Evolutionary conservation across 2,797 vertebrate genomes (phyloP).

Genomic region (Pantherophis vulpinus): DNA sequence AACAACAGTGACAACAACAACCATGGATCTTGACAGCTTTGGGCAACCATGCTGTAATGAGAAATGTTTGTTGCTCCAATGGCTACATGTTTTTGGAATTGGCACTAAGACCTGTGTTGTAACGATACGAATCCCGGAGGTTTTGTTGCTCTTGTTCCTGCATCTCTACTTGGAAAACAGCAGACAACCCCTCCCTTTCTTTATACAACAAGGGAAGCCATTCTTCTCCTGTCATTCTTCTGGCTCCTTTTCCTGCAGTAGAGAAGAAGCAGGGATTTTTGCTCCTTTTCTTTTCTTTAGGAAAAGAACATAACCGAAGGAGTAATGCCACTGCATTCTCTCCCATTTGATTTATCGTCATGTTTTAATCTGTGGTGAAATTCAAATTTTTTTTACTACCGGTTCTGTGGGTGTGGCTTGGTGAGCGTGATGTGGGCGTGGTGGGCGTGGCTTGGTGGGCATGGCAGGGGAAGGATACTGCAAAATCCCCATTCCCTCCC

Average conservation of each 20-base stretch:
- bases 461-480: too few relatives aligned
- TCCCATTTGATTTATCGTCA: not conserved
- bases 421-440: too few relatives aligned
- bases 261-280: not conserved
- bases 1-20: not conserved
- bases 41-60: not conserved
- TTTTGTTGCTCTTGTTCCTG: not conserved
- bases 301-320: not conserved
- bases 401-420: too few relatives aligned
- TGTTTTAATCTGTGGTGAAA: not conserved
- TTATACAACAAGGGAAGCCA: not conserved
- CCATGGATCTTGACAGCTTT: not conserved
- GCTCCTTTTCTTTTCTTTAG: not conserved
- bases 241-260: not conserved
- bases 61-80: not conserved
- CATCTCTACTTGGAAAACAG: not conserved
- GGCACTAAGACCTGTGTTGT: not conserved
- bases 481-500: too few relatives aligned
- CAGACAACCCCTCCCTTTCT: not conserved
- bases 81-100: not conserved
- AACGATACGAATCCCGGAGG: not conserved
- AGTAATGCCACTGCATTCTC: not conserved
- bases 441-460: too few relatives aligned
- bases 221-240: too few relatives aligned
- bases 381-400: too few relatives aligned